These are phyloP conservation scores for Erythrolamprus reginae DNA, from an alignment of 2,113 vertebrate genomes.

Conservation along the genomic window DNA sequence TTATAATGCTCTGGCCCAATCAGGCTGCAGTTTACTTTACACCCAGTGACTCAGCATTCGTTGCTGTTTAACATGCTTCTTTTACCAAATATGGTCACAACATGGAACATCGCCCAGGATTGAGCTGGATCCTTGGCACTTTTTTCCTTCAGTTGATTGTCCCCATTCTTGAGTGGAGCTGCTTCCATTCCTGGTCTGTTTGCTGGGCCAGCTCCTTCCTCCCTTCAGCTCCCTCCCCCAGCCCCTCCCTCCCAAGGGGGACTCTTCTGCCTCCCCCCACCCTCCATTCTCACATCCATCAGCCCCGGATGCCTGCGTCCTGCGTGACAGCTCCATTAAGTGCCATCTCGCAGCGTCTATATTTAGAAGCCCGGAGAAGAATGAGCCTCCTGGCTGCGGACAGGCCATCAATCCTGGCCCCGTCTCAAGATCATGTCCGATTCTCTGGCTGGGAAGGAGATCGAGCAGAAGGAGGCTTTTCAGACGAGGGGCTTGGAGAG, in stretches of 20 bases:
- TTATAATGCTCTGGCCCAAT: too few relatives aligned
- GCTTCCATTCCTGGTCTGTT: background rate
- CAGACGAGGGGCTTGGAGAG: background rate
- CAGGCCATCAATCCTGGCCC: constrained; percentile 44
- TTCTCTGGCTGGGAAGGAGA: background rate
- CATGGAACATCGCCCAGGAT: too few relatives aligned
- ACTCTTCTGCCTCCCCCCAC: background rate
- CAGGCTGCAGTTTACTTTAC: too few relatives aligned
- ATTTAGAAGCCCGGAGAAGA: constrained; percentile 40
- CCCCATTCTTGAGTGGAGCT: background rate
- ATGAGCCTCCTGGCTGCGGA: constrained; percentile 5
- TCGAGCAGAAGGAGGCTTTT: background rate
- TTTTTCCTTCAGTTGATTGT: background rate
- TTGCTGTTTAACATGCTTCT: too few relatives aligned
- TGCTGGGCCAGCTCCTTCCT: background rate
- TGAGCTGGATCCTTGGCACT: too few relatives aligned
- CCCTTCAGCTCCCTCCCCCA: background rate
- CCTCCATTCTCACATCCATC: constrained; percentile 30
- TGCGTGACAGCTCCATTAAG: constrained; percentile 38
- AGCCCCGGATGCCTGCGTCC: background rate
- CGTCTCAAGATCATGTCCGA: background rate
- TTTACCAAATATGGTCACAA: too few relatives aligned
- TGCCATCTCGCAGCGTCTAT: background rate
- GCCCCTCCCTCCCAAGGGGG: background rate
- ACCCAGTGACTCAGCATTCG: too few relatives aligned